Evolutionary conservation across 2,113 vertebrate species (phyloP).

Genomic region (Bos javanicus): DNA sequence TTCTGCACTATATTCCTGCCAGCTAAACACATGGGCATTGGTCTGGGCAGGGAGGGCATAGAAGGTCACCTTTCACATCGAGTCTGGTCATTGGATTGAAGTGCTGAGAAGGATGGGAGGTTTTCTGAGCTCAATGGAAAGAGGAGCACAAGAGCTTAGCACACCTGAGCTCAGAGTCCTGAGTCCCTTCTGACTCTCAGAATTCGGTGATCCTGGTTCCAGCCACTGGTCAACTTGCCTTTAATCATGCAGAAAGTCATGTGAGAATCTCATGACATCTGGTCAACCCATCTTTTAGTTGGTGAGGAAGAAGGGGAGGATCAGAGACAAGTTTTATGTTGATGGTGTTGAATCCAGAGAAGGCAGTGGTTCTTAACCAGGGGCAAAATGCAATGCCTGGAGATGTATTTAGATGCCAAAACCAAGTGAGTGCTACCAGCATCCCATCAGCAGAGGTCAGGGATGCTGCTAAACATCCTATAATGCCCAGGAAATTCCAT

Average conservation of each 20-base stretch:
- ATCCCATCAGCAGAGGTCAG: not conserved
- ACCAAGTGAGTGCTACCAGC: not conserved
- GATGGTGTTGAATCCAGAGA: not conserved
- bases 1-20: not conserved
- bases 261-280: not conserved
- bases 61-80: not conserved
- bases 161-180: not conserved
- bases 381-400: not conserved
- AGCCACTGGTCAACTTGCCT: not conserved
- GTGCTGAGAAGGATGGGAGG: not conserved
- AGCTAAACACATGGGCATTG: not conserved
- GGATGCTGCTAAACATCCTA: not conserved
- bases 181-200: not conserved
- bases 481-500: not conserved
- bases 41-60: not conserved
- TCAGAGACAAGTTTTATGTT: not conserved
- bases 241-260: not conserved
- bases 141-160: fast-evolving
- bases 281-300: not conserved
- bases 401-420: not conserved
- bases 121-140: not conserved
- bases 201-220: not conserved
- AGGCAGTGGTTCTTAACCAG: not conserved
- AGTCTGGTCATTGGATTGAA: not conserved
- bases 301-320: not conserved